Evolutionary conservation across 2,113 vertebrate species (phyloP).

Genomic region (Ailurus styani): DNA sequence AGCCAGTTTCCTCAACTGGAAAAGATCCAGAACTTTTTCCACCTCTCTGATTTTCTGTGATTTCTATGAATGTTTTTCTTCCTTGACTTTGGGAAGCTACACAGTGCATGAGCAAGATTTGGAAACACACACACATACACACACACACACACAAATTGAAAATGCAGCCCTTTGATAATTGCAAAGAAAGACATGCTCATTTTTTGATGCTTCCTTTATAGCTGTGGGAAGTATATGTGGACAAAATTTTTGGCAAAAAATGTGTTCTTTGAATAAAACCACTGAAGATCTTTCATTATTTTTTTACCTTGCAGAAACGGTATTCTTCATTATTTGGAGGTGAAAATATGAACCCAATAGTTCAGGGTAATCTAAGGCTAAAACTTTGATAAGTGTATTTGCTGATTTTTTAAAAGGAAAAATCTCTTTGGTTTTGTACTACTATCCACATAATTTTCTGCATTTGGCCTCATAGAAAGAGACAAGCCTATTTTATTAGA

Average conservation of each 20-base stretch:
- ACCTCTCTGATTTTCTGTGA: background rate
- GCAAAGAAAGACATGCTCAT: background rate
- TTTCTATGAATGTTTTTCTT: background rate
- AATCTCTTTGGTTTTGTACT: background rate
- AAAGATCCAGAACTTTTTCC: background rate
- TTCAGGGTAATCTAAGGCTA: background rate
- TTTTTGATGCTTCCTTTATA: background rate
- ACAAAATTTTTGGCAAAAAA: background rate
- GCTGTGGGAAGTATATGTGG: background rate
- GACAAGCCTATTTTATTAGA: background rate
- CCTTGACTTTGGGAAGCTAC: background rate
- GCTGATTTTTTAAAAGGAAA: constrained; percentile 5
- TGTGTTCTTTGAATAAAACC: background rate
- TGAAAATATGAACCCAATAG: background rate
- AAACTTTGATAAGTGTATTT: background rate
- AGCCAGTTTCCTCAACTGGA: background rate
- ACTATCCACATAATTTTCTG: background rate
- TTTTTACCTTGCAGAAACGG: background rate
- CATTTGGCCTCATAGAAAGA: background rate
- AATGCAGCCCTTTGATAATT: background rate
- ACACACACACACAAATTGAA: background rate
- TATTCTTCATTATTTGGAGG: background rate
- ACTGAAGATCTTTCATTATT: background rate
- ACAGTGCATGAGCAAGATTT: background rate
- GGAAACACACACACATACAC: background rate